Percentiles rank a stretch among this genome's conserved stretches.
These are phyloP conservation scores for Abrostola tripartita DNA, from an alignment of 2,888 invertebrate genomes.

Conservation along the genomic window DNA sequence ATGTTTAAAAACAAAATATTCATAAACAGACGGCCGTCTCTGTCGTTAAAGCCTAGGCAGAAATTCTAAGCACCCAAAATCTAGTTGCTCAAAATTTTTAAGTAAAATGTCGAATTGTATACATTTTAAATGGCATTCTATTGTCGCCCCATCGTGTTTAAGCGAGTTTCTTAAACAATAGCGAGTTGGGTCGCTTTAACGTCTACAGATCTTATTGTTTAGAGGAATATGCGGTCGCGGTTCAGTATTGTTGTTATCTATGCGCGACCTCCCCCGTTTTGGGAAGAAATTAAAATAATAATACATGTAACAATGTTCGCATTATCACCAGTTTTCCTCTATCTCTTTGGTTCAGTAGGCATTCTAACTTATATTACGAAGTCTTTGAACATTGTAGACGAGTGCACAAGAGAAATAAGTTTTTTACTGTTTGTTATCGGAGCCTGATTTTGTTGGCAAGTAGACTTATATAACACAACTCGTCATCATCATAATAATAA, in stretches of 20 bases:
- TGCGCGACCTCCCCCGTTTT: constrained; percentile 52
- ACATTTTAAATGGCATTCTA: constrained; percentile 55
- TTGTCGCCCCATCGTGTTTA: constrained; percentile 55
- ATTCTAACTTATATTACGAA: constrained; percentile 31
- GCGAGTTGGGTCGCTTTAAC: constrained; percentile 63
- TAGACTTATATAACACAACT: too few relatives aligned
- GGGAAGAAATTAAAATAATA: constrained; percentile 62
- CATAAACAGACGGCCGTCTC: too few relatives aligned
- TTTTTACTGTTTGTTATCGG: not conserved
- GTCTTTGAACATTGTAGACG: constrained; percentile 6
- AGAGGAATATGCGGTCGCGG: constrained; percentile 60
- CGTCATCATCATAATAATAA: too few relatives aligned
- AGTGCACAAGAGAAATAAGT: constrained; percentile 3
- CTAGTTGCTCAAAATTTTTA: constrained; percentile 33
- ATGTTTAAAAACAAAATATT: too few relatives aligned
- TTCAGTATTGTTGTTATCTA: constrained; percentile 64
- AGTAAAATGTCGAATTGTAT: constrained; percentile 51
- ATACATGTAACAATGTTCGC: constrained; percentile 51
- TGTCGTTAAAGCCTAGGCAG: not conserved
- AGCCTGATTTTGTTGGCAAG: too few relatives aligned
- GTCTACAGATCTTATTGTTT: constrained; percentile 67
- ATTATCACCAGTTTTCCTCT: constrained; percentile 41
- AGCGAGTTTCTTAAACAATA: constrained; percentile 63
- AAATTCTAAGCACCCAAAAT: constrained; percentile 25
- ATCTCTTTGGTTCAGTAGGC: constrained; percentile 42